phyloP scores from a whole-genome alignment of 2,113 vertebrate species.

The Eonycteris spelaea region DNA sequence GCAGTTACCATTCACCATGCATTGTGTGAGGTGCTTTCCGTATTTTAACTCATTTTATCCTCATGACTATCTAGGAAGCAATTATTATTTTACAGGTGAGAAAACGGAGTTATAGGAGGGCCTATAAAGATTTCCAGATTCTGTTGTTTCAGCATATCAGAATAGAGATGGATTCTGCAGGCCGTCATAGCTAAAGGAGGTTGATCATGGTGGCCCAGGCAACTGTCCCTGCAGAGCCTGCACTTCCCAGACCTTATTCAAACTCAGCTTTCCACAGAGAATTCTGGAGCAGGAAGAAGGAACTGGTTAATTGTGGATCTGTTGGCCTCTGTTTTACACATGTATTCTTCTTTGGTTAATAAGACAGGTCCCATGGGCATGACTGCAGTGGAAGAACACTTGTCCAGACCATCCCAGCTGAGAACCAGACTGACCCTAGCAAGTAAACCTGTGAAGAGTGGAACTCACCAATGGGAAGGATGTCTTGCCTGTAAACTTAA shows the following conservation, averaged over 20 bases:
- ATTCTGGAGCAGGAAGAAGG: background rate
- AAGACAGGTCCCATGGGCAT: background rate
- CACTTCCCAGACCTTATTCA: background rate
- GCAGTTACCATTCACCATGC: background rate
- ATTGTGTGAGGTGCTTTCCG: background rate
- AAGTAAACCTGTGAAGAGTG: background rate
- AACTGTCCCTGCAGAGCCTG: background rate
- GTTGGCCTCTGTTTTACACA: background rate
- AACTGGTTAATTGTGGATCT: background rate
- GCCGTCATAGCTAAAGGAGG: background rate
- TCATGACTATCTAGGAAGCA: rapidly evolving
- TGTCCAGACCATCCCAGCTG: background rate
- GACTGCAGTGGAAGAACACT: background rate
- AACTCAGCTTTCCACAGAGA: background rate
- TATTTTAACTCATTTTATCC: background rate
- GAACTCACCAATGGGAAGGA: background rate
- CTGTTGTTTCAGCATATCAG: no score
- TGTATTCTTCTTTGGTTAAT: background rate
- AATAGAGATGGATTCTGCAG: background rate
- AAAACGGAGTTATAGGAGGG: background rate
- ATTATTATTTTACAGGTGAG: background rate
- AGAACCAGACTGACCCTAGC: background rate
- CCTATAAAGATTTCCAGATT: background rate
- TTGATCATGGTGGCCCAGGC: background rate
- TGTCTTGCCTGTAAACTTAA: background rate